Conservation (phyloP, 2,113 vertebrate species). For the Sinocyclocheilus grahami region DNA sequence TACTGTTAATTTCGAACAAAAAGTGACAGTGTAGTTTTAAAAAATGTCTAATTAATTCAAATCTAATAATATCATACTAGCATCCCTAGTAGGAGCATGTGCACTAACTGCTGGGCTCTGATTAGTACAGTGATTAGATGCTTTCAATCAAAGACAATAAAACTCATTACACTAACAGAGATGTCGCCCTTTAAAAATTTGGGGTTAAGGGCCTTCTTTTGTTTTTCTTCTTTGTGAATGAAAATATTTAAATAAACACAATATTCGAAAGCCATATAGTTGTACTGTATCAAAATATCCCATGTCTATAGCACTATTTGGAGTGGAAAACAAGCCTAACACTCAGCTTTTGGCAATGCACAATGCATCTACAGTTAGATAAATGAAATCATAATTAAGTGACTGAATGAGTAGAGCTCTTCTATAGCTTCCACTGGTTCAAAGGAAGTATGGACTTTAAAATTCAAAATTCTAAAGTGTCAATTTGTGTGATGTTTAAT, state of each 20-base stretch:
- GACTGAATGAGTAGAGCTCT: not conserved
- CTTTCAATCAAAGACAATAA: not conserved
- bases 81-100: not conserved
- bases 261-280: not conserved
- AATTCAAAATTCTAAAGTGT: conserved; percentile 2
- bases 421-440: not conserved
- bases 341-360: not conserved
- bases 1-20: not conserved
- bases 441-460: not conserved
- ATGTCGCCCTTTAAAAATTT: not conserved
- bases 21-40: not conserved
- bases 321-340: not conserved
- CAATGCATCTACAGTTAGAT: not conserved
- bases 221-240: not conserved
- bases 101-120: not conserved
- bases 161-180: not conserved
- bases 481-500: not conserved
- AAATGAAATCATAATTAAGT: not conserved
- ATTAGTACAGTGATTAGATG: not conserved
- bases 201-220: not conserved
- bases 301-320: not conserved
- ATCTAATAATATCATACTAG: not conserved
- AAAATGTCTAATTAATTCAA: not conserved
- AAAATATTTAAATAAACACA: not conserved
- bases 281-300: not conserved